Percentiles rank a stretch among this genome's conserved stretches.
phyloP scores from a whole-genome alignment of 37 sponge, comb jelly and placozoan species.

The Oopsacas minuta region DNA sequence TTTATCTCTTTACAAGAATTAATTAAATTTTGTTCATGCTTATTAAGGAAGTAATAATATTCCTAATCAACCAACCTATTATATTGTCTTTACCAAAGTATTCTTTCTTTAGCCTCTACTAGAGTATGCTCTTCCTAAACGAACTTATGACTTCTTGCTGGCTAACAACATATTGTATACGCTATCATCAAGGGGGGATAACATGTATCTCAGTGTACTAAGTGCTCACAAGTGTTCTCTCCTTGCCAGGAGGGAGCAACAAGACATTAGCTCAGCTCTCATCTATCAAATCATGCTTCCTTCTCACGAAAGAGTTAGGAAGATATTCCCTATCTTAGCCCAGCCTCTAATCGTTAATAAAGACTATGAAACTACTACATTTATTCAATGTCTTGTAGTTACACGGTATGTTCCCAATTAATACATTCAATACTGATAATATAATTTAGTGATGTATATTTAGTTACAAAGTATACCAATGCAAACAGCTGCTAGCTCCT shows the following conservation, averaged over 20 bases:
- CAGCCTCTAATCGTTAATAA: neutral
- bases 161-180: neutral
- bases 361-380: neutral
- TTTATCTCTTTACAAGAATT: too few species aligned
- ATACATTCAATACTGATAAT: neutral
- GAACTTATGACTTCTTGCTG: slow-evolving; percentile 7
- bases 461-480: neutral
- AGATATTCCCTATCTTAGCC: slow-evolving; percentile 1
- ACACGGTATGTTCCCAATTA: neutral
- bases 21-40: too few species aligned
- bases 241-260: neutral
- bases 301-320: neutral
- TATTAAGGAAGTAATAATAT: too few species aligned
- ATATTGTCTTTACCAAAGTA: too few species aligned
- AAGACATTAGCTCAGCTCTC: neutral
- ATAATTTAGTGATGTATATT: neutral
- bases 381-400: neutral
- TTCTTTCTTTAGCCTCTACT: neutral
- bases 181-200: neutral
- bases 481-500: neutral
- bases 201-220: slow-evolving; percentile 1
- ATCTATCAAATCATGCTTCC: neutral
- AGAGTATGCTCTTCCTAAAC: slow-evolving; percentile 6
- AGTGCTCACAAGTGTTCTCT: slow-evolving; percentile 10
- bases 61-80: too few species aligned